A percentile compares a stretch with the other conserved stretches of the same genome.
Conservation (phyloP, 30 jellyfish, hydroid and myxozoan species). For the Catostylus mosaicus region DNA sequence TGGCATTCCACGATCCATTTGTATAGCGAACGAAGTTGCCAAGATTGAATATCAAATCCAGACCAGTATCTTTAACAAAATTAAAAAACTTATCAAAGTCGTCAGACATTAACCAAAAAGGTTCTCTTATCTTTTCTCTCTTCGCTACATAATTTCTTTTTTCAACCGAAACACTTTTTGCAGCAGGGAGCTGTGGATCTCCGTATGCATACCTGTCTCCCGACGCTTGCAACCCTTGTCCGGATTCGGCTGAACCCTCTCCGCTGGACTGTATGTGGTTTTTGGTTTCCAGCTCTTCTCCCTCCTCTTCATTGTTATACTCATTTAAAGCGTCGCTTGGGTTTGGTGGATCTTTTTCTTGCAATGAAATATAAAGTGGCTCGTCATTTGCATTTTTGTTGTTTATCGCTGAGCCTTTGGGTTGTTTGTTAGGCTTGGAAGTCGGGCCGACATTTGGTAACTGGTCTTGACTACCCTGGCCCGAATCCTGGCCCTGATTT, state of each 20-base stretch:
- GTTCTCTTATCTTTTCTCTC: constrained; percentile 33
- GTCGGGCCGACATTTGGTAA: constrained; percentile 17
- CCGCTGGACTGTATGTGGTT: neutral
- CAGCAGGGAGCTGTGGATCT: neutral
- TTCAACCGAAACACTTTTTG: neutral
- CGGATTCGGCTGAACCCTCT: constrained; percentile 21
- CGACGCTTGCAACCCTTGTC: constrained; percentile 7
- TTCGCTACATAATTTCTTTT: neutral
- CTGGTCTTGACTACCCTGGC: neutral
- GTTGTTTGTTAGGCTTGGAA: constrained; percentile 34
- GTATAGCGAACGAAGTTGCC: constrained; percentile 55
- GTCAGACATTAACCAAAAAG: constrained; percentile 80
- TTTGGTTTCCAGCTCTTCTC: neutral
- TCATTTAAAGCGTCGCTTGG: constrained; percentile 50
- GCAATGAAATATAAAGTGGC: constrained; percentile 1
- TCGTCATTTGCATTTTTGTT: neutral
- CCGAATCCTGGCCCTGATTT: constrained; percentile 6
- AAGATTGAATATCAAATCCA: constrained; percentile 57
- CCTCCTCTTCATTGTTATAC: neutral
- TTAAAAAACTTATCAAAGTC: constrained; percentile 65
- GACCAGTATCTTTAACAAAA: constrained; percentile 53
- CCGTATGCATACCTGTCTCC: constrained; percentile 15
- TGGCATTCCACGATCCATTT: constrained; percentile 73
- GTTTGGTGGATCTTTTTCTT: constrained; percentile 31
- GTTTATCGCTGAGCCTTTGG: neutral